A percentile compares a stretch with the other conserved stretches of the same genome.
Evolutionary conservation across 2,113 vertebrate genomes (phyloP).

Genomic region (Halcyon malimbica): DNA sequence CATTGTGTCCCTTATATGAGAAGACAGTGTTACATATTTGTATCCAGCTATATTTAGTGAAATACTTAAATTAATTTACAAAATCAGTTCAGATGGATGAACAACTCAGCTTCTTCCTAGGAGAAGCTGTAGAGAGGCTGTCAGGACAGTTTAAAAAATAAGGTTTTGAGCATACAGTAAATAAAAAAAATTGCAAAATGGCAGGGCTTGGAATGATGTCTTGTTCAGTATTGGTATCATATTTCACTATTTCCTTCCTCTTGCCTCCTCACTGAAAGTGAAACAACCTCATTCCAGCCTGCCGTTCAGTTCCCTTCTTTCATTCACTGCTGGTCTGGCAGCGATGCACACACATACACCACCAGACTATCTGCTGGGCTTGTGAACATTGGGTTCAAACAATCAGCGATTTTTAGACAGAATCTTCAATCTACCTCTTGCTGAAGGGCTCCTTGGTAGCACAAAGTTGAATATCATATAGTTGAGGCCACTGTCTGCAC

Average conservation of each 20-base stretch:
- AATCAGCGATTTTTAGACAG: not conserved
- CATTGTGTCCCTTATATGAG: not conserved
- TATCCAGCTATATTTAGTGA: not conserved
- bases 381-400: not conserved
- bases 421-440: not conserved
- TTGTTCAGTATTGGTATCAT: not conserved
- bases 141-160: not conserved
- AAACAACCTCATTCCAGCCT: not conserved
- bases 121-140: not conserved
- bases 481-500: not conserved
- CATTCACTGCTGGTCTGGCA: not conserved
- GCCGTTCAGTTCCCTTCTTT: not conserved
- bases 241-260: not conserved
- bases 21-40: not conserved
- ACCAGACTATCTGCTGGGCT: not conserved
- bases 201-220: not conserved
- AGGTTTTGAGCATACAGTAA: not conserved
- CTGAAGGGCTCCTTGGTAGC: not conserved
- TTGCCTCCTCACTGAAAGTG: not conserved
- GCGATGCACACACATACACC: rapidly evolving
- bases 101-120: not conserved
- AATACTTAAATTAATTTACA: not conserved
- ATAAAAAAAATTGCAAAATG: not conserved
- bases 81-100: not conserved
- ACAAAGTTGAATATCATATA: not conserved